These are phyloP conservation scores for Apis florea DNA, from an alignment of 1,140 invertebrate genomes.

Conservation along the genomic window DNA sequence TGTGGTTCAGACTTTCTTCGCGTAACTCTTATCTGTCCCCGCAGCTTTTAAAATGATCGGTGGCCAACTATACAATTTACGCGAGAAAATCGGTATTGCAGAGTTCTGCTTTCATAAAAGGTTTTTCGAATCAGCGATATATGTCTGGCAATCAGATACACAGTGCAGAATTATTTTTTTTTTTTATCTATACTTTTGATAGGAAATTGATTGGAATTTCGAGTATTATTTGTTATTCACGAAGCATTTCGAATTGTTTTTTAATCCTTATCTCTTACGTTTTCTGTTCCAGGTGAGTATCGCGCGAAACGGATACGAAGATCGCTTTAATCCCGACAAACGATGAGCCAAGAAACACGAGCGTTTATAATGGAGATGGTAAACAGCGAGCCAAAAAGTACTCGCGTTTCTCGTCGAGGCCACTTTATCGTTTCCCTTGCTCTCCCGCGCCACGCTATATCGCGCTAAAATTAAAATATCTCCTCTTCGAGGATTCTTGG, in stretches of 20 bases:
- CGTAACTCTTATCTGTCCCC: background rate
- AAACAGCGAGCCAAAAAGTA: background rate
- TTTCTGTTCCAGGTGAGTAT: constrained; percentile 56
- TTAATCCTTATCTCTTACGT: background rate
- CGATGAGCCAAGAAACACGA: background rate
- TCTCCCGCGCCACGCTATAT: background rate
- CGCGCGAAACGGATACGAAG: background rate
- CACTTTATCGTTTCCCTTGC: background rate
- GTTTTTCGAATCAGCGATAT: no score
- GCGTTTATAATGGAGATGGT: background rate
- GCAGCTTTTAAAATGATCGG: constrained; percentile 19
- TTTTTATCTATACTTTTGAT: no score
- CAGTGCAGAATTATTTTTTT: no score
- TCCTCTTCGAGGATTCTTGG: constrained; percentile 22
- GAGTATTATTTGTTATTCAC: no score
- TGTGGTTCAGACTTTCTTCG: background rate
- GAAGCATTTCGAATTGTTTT: background rate
- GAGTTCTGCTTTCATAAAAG: no score
- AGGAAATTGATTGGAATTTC: no score
- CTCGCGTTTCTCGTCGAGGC: background rate
- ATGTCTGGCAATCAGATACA: no score
- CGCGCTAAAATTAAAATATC: constrained; percentile 29
- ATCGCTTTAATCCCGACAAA: background rate
- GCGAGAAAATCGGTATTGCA: background rate
- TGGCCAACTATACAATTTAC: background rate